These are phyloP conservation scores for Chydorus sphaericus DNA, from an alignment of 2,888 invertebrate genomes.

Conservation along the genomic window DNA sequence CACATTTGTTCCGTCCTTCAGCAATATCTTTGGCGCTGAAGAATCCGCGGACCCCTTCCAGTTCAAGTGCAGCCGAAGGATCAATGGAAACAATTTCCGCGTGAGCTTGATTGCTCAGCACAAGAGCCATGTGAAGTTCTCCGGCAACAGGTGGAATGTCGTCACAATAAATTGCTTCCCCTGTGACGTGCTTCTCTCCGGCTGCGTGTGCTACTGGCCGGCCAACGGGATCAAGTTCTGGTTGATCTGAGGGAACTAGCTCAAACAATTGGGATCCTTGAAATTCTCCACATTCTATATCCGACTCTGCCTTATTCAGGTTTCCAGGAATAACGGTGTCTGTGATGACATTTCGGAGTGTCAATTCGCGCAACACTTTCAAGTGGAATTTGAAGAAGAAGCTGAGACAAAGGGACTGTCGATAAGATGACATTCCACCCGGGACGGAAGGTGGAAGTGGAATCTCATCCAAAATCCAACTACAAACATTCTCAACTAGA, in stretches of 20 bases:
- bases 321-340: not conserved
- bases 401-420: constrained; percentile 33
- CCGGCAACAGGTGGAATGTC: constrained; percentile 63
- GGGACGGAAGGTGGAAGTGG: constrained; percentile 60
- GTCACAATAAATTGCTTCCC: constrained; percentile 83
- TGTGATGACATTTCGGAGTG: not conserved
- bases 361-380: constrained; percentile 17
- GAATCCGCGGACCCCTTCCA: constrained; percentile 69
- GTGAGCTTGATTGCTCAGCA: constrained; percentile 54
- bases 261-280: constrained; percentile 46
- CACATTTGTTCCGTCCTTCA: constrained; percentile 46
- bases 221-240: constrained; percentile 56
- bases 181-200: constrained; percentile 74
- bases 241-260: constrained; percentile 38
- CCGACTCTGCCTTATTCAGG: not conserved
- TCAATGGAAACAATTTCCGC: constrained; percentile 66
- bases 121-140: constrained; percentile 50
- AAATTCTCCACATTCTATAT: not conserved
- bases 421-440: constrained; percentile 67
- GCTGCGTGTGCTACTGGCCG: constrained; percentile 64
- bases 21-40: constrained; percentile 62
- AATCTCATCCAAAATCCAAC: constrained; percentile 53
- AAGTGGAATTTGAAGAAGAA: constrained; percentile 14
- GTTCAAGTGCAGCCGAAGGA: constrained; percentile 49
- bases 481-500: constrained; percentile 43